Base-by-base conservation (phyloP, 2,113 vertebrate species). In the Ammospiza nelsoni region DNA sequence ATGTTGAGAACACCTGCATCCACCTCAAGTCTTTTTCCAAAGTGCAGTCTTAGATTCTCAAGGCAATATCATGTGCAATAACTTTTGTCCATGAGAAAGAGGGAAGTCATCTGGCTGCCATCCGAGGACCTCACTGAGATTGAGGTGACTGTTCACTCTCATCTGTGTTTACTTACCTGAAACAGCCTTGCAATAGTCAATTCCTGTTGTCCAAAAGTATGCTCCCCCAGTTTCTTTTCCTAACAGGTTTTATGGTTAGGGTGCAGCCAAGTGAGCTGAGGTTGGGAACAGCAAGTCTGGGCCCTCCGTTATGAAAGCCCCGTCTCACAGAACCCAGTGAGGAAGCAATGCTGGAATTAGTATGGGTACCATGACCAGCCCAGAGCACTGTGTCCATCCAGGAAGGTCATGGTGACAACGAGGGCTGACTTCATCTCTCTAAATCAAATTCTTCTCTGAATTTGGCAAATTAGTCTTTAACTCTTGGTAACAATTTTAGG, bases 261-360 rank as follows among this genome's bases (percentile, higher is more conserved):
- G 8, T 44, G 35, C 11, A 90, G 12, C 12, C 15, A 33, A 65
- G 49, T 28, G 14, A 68, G 19, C n/a, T 1, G 1, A 80, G 8
- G 5, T 5, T 65, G 35, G 28, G 22, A 19, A 33, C 39, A 62
- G 24, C 22, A 37, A 33, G 15, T 44, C 17, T 79, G 41, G 15
- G 22, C 3, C 8, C 13, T 52, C 27, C 0, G 0, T 22, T 16
- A 29, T 28, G 8, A 51, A 4, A 55, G 5, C 16, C 19, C 6
- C 16, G 41, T 51, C 12, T n/a, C 52, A 43, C 27, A 57, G 15
- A 11, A 44, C 6, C 8, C 7, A 28, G 20, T 9, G 24, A 25
- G 18, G 35, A 23, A 59, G 12, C 9, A 63, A 39, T 44, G 16
- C 24, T 76, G 44, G 52, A 15, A 55, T 6, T 6, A 31, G 24